Base-by-base conservation (phyloP, 2,888 invertebrate genomes). In the Labia minor region DNA sequence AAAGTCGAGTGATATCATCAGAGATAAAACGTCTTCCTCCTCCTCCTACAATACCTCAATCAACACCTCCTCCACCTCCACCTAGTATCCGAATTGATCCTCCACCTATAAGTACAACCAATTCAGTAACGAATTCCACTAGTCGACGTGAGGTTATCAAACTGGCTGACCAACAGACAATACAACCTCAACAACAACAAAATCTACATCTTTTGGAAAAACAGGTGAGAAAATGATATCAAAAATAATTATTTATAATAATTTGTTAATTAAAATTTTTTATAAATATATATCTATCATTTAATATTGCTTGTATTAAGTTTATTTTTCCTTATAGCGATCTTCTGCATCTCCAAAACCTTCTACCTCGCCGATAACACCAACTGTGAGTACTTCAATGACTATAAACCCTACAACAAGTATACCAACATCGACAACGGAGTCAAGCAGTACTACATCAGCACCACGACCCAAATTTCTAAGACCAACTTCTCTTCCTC, bases 401-500 rank as follows among this genome's bases (percentile, higher is more conserved):
- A 21, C 65, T 14, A 19, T 16, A 18, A 19, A 16, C 16, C 6
- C 49, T 3, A 19, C 33, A 19, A 37, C 33, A 11, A 37, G 63
- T 14, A 33, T 69, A 21, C 2, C 63, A 6, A 61, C 65, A 3
- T 18, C 37, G 8, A 37, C 49, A 4, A 10, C 49, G 16, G 16
- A 11, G 16, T 14, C 49, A 14, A n/a, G 16, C 10, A 21, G 62
- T 14, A 66, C 62, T n/a, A 20, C 21, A 19, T 20, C 21, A 21
- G 21, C 62, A 16, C 21, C 21, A 19, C 49, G 61, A 37, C 61
- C 83, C 8, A 90, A 88, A 75, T 92, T 91, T 76, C 80, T 90
- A 66, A 82, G 93, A 67, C 93, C 93, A 0, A 90, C 88, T 3
- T 90, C 90, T 26, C 79, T 93, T 70, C 89, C 92, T 0, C 77